These are phyloP conservation scores for Lasioglossum leucozonium DNA, from an alignment of 2,888 invertebrate species.

Conservation along the genomic window DNA sequence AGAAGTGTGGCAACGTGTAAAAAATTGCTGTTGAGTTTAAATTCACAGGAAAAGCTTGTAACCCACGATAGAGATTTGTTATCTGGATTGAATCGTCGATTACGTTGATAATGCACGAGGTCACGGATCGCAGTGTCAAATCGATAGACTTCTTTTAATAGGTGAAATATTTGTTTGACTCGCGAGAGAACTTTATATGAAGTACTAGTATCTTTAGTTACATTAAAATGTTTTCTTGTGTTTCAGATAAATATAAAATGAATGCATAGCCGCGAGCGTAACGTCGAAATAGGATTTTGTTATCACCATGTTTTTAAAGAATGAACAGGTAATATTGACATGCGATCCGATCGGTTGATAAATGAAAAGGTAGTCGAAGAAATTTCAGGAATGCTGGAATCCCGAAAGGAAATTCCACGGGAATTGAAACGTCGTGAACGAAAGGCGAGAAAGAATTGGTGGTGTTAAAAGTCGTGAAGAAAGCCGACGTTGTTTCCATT, in stretches of 20 bases:
- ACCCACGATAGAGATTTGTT: background rate
- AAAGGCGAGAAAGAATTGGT: slow-evolving; percentile 2
- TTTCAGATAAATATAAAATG: background rate
- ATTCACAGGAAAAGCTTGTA: background rate
- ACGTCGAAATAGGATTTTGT: background rate
- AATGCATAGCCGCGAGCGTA: background rate
- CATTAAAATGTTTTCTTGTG: background rate
- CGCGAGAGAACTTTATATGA: background rate
- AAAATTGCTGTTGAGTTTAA: background rate
- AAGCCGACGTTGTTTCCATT: slow-evolving; percentile 45
- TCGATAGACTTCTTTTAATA: slow-evolving; percentile 1
- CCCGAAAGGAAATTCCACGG: background rate
- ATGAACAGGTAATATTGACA: background rate
- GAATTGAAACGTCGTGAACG: background rate
- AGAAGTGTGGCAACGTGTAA: background rate
- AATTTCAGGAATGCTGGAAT: background rate
- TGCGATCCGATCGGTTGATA: background rate
- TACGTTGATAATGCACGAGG: background rate
- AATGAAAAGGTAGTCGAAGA: background rate
- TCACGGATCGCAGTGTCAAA: background rate
- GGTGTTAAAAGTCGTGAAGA: slow-evolving; percentile 42
- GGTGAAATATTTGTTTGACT: background rate
- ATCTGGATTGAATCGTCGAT: background rate
- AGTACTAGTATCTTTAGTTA: background rate
- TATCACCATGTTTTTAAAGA: background rate